phyloP scores from a whole-genome alignment of 1,140 invertebrate species.

The Leptinotarsa texana region DNA sequence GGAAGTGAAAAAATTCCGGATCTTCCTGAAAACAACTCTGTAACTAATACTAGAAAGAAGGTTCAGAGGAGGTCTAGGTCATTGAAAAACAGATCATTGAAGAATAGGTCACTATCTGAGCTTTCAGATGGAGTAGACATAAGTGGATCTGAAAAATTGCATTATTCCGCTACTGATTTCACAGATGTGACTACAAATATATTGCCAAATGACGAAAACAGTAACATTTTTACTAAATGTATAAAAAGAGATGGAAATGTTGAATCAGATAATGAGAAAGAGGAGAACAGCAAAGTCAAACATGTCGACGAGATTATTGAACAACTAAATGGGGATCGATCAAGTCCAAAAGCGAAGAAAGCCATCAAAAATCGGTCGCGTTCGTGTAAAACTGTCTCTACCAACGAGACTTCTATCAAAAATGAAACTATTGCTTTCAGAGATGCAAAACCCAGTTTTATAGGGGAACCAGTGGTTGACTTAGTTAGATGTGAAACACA shows the following conservation, averaged over 20 bases:
- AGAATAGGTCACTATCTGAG: no score
- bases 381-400: neutral
- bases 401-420: neutral
- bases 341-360: neutral
- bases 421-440: neutral
- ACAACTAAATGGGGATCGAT: neutral
- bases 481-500: neutral
- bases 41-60: neutral
- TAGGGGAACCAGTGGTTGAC: neutral
- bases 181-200: neutral
- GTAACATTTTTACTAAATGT: neutral
- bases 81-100: neutral
- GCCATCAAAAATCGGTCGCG: neutral
- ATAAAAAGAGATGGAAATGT: neutral
- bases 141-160: neutral
- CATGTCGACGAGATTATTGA: neutral
- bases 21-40: no score
- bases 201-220: no score
- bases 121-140: no score
- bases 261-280: neutral
- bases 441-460: neutral
- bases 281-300: constrained; percentile 12
- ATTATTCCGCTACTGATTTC: neutral
- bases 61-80: constrained; percentile 4
- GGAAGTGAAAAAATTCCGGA: neutral